Conservation (phyloP, 2,888 invertebrate genomes). For the Ctenicera cuprea region DNA sequence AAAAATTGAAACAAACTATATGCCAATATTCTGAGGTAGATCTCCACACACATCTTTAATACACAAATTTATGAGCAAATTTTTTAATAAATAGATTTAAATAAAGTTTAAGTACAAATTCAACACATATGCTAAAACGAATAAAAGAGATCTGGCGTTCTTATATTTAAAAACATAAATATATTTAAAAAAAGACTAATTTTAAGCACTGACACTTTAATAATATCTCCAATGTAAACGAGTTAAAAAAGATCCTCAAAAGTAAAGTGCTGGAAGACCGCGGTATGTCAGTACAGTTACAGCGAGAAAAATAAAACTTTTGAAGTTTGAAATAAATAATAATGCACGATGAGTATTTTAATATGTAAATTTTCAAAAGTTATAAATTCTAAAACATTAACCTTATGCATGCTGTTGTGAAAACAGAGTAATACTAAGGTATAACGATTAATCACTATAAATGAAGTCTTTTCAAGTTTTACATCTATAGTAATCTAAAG, state of each 20-base stretch:
- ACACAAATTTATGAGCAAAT: conserved; percentile 36
- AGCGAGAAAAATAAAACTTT: conserved; percentile 7
- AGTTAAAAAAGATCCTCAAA: not conserved
- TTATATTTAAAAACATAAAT: conserved; percentile 1
- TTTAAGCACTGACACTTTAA: not conserved
- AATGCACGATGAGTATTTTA: conserved; percentile 43
- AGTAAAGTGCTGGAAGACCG: conserved; percentile 45
- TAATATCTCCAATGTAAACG: conserved; percentile 5
- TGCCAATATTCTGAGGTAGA: conserved; percentile 50
- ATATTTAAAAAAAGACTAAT: not conserved
- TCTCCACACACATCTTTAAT: conserved; percentile 38
- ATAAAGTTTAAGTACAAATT: conserved; percentile 47
- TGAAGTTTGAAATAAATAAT: conserved; percentile 19
- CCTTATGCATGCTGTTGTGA: conserved; percentile 34
- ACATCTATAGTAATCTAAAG: conserved; percentile 47
- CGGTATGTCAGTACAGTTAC: conserved; percentile 26
- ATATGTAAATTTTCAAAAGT: conserved; percentile 44
- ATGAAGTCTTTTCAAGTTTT: conserved; percentile 57
- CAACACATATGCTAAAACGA: conserved; percentile 31
- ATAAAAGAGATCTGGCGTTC: conserved; percentile 31
- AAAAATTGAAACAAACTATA: conserved; percentile 29
- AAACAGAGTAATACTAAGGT: conserved; percentile 48
- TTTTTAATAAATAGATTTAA: conserved; percentile 42
- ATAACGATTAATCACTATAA: conserved; percentile 56
- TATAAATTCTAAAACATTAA: conserved; percentile 48